Evolutionary conservation across 2,797 vertebrate genomes (phyloP), one percentile per base, ranked within the genome.

Genomic region (Enteromius mattozi): DNA sequence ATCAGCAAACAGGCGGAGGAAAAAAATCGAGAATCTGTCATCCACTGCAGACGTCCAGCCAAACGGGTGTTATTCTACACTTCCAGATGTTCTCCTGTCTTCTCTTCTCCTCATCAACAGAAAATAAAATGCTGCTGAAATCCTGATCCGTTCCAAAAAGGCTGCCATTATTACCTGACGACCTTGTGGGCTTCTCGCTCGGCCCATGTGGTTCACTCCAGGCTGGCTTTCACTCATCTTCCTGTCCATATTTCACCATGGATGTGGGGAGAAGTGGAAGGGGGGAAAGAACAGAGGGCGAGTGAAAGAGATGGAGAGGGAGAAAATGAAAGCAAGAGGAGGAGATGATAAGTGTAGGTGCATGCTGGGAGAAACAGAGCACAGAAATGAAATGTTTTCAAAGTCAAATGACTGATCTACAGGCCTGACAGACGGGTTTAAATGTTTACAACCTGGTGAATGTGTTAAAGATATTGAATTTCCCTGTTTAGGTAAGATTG

Each of bases 141-240:
- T 83, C 72, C 82, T 65, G 61, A 72, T 78, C 82, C 47, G 30
- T 14, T 90, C 87, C 85, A 80, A 85, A 81, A 87, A 86, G 78
- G 69, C 65, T 79, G 59, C 71, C 84, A 80, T 90, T 91, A 91
- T 91, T 87, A 94, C 93, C 92, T 92, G 91, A 30, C 63, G 71
- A 82, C 80, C 86, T 85, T 80, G 71, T 30, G 86, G 77, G 85
- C 63, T 87, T 88, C 87, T 87, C 56, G 74, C 86, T 78, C 88
- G 85, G 86, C 83, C 89, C 89, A 87, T 87, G 90, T 82, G 92
- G 91, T 93, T 93, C 92, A 88, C 87, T 84, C 83, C 83, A 71
- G 91, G 91, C 90, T 89, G 87, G 86, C 87, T 91, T 91, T 93
- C 92, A 92, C 91, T 94, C 93, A 92, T 94, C 92, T 87, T 90